Percentiles rank a stretch among this genome's conserved stretches.
These are phyloP conservation scores for Phocoena phocoena DNA, from an alignment of 2,113 vertebrate genomes.

Conservation along the genomic window DNA sequence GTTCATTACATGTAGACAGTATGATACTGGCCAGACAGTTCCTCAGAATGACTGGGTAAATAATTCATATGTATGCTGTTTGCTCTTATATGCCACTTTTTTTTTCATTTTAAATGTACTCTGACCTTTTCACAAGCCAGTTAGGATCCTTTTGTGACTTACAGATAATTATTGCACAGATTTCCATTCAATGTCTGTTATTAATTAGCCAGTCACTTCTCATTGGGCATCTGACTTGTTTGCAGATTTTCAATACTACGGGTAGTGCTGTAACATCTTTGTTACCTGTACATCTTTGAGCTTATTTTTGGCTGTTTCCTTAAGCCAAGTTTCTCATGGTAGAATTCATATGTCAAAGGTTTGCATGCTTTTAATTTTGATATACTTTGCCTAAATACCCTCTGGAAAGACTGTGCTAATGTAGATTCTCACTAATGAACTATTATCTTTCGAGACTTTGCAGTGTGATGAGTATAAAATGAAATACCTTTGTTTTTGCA, in stretches of 20 bases:
- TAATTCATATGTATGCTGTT: not conserved
- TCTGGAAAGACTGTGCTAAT: not conserved
- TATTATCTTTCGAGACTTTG: not conserved
- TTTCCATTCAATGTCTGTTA: not conserved
- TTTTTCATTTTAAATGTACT: not conserved
- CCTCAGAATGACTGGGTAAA: not conserved
- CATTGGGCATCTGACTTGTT: not conserved
- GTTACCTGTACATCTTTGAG: not conserved
- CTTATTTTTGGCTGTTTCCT: not conserved
- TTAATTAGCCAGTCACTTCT: not conserved
- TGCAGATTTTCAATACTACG: not conserved
- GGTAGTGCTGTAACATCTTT: not conserved
- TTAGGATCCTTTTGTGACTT: not conserved
- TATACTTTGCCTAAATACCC: not conserved
- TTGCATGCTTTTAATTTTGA: not conserved
- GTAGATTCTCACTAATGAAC: not conserved
- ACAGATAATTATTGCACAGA: not conserved
- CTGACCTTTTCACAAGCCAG: not conserved
- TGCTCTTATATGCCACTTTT: too few relatives aligned
- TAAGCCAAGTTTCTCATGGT: not conserved
- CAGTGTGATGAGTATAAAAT: not conserved
- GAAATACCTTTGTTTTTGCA: not conserved
- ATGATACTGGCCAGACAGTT: not conserved
- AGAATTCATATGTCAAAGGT: not conserved
- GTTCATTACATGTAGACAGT: too few relatives aligned